phyloP scores from a whole-genome alignment of 2,888 invertebrate genomes.

The Ochlodes sylvanus region DNA sequence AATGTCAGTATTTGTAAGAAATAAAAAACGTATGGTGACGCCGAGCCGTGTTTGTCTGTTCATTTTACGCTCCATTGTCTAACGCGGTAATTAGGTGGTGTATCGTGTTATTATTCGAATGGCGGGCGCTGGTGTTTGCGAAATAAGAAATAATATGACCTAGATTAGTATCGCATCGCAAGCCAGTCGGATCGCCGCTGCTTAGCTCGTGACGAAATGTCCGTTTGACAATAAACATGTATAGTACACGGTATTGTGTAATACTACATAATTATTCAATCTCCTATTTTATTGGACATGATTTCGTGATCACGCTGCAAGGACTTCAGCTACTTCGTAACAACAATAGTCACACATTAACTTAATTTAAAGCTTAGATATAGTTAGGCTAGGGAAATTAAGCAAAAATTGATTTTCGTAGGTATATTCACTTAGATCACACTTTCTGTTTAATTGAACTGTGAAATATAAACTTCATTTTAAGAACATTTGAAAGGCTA shows the following conservation, averaged over 20 bases:
- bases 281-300: slow-evolving; percentile 31
- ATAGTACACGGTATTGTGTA: slow-evolving; percentile 64
- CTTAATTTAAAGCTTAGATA: too few relatives aligned
- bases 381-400: too few relatives aligned
- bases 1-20: slow-evolving; percentile 60
- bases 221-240: slow-evolving; percentile 70
- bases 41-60: slow-evolving; percentile 60
- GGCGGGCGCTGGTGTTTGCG: slow-evolving; percentile 68
- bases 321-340: neutral
- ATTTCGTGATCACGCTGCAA: slow-evolving; percentile 11
- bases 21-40: slow-evolving; percentile 65
- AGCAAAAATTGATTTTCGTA: too few relatives aligned
- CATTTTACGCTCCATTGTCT: slow-evolving; percentile 54
- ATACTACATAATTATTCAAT: slow-evolving; percentile 44
- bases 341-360: neutral
- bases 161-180: slow-evolving; percentile 70
- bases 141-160: slow-evolving; percentile 75
- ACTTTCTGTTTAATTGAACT: neutral
- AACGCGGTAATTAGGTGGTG: slow-evolving; percentile 50
- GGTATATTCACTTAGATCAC: too few relatives aligned
- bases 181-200: slow-evolving; percentile 58
- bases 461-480: neutral
- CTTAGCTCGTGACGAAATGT: slow-evolving; percentile 58
- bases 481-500: neutral
- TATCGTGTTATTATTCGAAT: slow-evolving; percentile 58